These are phyloP conservation scores for Xenopus tropicalis DNA, from an alignment of 2,113 vertebrate genomes.

Conservation along the genomic window UCB_Xtro_10.0 CM004451.2:66805001-66805500, in stretches of 20 bases:
- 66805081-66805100: constrained; percentile 77
- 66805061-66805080: constrained; percentile 76
- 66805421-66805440: too few relatives aligned
- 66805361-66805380: too few relatives aligned
- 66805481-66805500: too few relatives aligned
- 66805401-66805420: too few relatives aligned
- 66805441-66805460: too few relatives aligned
- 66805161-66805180: constrained; percentile 80
- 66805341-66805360: constrained; percentile 14
- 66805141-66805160: constrained; percentile 77
- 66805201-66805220: constrained; percentile 16
- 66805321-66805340: not conserved
- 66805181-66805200: constrained; percentile 68
- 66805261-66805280: too few relatives aligned
- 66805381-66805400: too few relatives aligned
- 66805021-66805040: not conserved
- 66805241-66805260: too few relatives aligned
- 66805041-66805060: constrained; percentile 57
- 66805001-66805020: too few relatives aligned
- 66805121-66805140: constrained; percentile 69
- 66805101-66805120: constrained; percentile 67
- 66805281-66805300: not conserved
- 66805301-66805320: not conserved
- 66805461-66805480: too few relatives aligned
- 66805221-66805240: too few relatives aligned